phyloP scores from a whole-genome alignment of 2,888 invertebrate genomes.

The Cephus pygmeus region DNA sequence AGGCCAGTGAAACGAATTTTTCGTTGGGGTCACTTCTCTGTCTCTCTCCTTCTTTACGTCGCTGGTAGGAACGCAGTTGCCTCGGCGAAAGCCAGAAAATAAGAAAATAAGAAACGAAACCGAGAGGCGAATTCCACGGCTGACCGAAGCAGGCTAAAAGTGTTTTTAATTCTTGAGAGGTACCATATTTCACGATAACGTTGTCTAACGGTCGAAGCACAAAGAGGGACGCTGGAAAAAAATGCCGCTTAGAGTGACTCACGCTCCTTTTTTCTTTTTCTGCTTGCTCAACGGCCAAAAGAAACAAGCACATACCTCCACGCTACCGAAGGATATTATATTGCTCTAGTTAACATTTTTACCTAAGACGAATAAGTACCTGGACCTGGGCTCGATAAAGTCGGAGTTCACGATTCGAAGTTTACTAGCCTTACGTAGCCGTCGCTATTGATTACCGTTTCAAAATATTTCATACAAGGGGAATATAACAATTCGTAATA shows the following conservation, averaged over 20 bases:
- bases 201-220: slow-evolving; percentile 9
- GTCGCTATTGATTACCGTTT: background rate
- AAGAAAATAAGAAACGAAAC: background rate
- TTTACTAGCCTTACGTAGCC: background rate
- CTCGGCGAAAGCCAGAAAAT: background rate
- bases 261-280: background rate
- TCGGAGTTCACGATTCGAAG: background rate
- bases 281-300: background rate
- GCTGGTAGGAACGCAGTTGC: background rate
- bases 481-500: background rate
- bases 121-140: background rate
- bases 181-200: slow-evolving; percentile 14
- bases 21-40: background rate
- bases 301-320: background rate
- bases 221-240: slow-evolving; percentile 2
- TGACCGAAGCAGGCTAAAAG: background rate
- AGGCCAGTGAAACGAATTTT: background rate
- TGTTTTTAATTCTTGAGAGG: slow-evolving; percentile 10
- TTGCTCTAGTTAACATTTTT: background rate
- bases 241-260: slow-evolving; percentile 1
- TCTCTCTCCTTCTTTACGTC: background rate
- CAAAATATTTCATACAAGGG: background rate
- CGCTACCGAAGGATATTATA: background rate
- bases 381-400: too few species aligned
- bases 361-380: background rate